These are phyloP conservation scores for Xestobium rufovillosum DNA, from an alignment of 2,888 invertebrate genomes.

Conservation along the genomic window DNA sequence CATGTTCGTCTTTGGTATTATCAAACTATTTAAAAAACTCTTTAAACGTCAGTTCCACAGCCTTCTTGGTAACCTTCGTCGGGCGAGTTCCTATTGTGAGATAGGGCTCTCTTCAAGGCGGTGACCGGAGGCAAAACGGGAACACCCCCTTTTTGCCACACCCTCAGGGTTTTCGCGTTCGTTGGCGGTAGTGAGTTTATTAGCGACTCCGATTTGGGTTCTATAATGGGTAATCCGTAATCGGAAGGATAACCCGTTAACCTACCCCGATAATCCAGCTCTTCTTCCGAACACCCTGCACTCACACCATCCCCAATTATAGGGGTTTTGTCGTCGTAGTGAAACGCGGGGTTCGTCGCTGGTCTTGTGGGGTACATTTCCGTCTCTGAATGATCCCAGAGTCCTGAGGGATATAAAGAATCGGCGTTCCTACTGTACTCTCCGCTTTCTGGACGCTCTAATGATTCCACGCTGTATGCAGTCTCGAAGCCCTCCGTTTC, in stretches of 20 bases:
- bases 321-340: constrained; percentile 66
- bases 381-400: constrained; percentile 58
- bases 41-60: constrained; percentile 84
- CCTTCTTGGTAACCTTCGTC: constrained; percentile 92
- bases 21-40: constrained; percentile 6
- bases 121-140: constrained; percentile 81
- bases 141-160: constrained; percentile 78
- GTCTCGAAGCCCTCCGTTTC: constrained; percentile 38
- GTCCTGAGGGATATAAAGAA: constrained; percentile 69
- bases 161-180: constrained; percentile 72
- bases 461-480: constrained; percentile 36
- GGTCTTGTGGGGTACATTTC: constrained; percentile 47
- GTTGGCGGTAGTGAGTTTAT: constrained; percentile 45
- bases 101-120: constrained; percentile 75
- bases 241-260: constrained; percentile 61
- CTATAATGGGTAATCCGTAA: constrained; percentile 67
- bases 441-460: constrained; percentile 59
- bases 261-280: constrained; percentile 51
- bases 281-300: constrained; percentile 55
- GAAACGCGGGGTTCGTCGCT: constrained; percentile 51
- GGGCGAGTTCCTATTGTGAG: constrained; percentile 76
- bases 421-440: constrained; percentile 71
- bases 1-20: constrained; percentile 29
- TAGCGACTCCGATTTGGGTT: constrained; percentile 36
- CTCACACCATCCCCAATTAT: constrained; percentile 60